Percentiles rank a stretch among this genome's conserved stretches.
Evolutionary conservation across 2,113 vertebrate species (phyloP).

Genomic region (Butastur rufipennis): DNA sequence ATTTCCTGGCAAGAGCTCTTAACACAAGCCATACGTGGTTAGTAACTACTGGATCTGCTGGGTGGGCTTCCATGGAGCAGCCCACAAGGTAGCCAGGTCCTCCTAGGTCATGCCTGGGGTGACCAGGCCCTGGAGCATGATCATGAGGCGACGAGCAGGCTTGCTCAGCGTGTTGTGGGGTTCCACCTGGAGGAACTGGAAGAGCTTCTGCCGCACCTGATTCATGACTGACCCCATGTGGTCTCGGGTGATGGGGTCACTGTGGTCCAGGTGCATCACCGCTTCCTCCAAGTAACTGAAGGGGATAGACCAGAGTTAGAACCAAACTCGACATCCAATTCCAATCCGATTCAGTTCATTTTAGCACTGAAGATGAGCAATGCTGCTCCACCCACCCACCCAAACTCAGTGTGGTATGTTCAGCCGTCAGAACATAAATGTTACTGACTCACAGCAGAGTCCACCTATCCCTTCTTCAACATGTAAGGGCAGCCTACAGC

Average conservation of each 20-base stretch:
- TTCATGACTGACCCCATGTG: slow-evolving; percentile 93
- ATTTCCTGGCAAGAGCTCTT: slow-evolving; percentile 31
- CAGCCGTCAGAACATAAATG: neutral
- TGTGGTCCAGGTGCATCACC: slow-evolving; percentile 94
- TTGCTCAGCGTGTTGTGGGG: slow-evolving; percentile 85
- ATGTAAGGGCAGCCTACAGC: neutral
- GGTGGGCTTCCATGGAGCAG: neutral
- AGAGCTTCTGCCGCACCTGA: slow-evolving; percentile 92
- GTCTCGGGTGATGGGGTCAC: slow-evolving; percentile 92
- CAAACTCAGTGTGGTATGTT: neutral
- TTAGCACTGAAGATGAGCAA: neutral
- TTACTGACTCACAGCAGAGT: neutral
- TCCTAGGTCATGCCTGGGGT: slow-evolving; percentile 80
- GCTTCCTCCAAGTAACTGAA: slow-evolving; percentile 94
- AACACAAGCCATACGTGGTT: neutral
- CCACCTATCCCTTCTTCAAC: neutral
- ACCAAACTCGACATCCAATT: rapidly evolving
- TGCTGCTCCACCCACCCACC: neutral
- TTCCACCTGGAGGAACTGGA: slow-evolving; percentile 91
- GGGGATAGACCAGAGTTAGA: neutral
- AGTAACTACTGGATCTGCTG: neutral
- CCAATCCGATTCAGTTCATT: rapidly evolving
- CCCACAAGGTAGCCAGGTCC: neutral
- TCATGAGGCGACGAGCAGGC: slow-evolving; percentile 89
- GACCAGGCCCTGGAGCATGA: slow-evolving; percentile 94